A percentile compares a stretch with the other conserved stretches of the same genome.
phyloP scores from a whole-genome alignment of 2,888 invertebrate genomes.

The Erebia aethiops region DNA sequence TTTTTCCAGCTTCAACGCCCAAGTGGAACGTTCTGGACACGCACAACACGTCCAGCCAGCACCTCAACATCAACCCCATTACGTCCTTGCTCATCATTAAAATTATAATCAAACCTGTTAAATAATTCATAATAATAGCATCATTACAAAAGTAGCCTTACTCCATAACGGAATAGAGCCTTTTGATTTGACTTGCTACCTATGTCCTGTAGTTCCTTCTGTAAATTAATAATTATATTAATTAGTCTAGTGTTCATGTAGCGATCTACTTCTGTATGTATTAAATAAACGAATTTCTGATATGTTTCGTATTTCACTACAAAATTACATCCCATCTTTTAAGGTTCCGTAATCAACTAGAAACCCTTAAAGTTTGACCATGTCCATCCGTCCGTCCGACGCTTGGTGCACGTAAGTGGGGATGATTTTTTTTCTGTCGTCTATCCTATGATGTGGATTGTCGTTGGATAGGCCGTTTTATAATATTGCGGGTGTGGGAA shows the following conservation, averaged over 20 bases:
- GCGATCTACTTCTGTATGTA: constrained; percentile 11
- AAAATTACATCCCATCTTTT: not conserved
- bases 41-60: constrained; percentile 73
- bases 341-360: no score
- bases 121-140: not conserved
- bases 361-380: no score
- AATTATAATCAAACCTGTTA: not conserved
- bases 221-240: not conserved
- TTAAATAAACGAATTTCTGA: constrained; percentile 8
- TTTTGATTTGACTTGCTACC: constrained; percentile 5
- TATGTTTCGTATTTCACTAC: constrained; percentile 8
- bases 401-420: no score
- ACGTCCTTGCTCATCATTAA: constrained; percentile 34
- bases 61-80: constrained; percentile 28
- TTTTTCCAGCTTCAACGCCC: constrained; percentile 80
- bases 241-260: constrained; percentile 16
- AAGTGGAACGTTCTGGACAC: constrained; percentile 81
- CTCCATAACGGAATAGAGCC: not conserved
- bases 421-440: not conserved
- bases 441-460: not conserved
- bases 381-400: no score
- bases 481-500: no score
- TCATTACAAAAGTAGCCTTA: not conserved
- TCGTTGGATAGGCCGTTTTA: no score
- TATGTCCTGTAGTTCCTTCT: constrained; percentile 13